Percentiles rank a stretch among this genome's conserved stretches.
Evolutionary conservation across 2,113 vertebrate species (phyloP).

Genomic region (Pseudorasbora parva): DNA sequence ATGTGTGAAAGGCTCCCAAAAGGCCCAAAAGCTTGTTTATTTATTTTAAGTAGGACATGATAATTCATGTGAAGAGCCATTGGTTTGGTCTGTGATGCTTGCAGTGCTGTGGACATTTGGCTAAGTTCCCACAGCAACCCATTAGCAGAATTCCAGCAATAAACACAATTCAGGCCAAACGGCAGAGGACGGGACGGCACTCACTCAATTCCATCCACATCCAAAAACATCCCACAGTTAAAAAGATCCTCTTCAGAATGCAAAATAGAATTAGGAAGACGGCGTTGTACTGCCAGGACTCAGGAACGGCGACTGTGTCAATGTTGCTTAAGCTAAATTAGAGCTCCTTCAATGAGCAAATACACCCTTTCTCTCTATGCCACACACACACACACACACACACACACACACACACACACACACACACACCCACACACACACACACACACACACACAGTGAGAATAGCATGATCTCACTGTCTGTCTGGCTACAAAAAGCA

Average conservation of each 20-base stretch:
- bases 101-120: constrained; percentile 35
- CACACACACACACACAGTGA: constrained; percentile 21
- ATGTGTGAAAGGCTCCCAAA: constrained; percentile 34
- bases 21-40: constrained; percentile 34
- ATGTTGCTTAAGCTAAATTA: constrained; percentile 36
- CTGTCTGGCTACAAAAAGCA: constrained; percentile 28
- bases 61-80: constrained; percentile 52
- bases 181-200: neutral
- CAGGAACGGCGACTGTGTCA: constrained; percentile 35
- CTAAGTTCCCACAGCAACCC: constrained; percentile 35
- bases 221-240: constrained; percentile 29
- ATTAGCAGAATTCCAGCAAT: constrained; percentile 43
- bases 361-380: neutral
- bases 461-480: constrained; percentile 36
- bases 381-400: constrained; percentile 7
- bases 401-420: constrained; percentile 32
- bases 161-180: constrained; percentile 38
- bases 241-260: constrained; percentile 19
- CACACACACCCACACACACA: constrained; percentile 12
- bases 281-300: neutral
- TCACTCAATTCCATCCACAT: constrained; percentile 11
- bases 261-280: constrained; percentile 3
- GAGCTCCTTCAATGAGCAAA: constrained; percentile 31
- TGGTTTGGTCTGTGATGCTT: constrained; percentile 15
- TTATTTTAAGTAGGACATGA: constrained; percentile 56